Evolutionary conservation across 2,797 vertebrate genomes (phyloP), one percentile per base, ranked within the genome.

Genomic region (Erpetoichthys calabaricus): DNA sequence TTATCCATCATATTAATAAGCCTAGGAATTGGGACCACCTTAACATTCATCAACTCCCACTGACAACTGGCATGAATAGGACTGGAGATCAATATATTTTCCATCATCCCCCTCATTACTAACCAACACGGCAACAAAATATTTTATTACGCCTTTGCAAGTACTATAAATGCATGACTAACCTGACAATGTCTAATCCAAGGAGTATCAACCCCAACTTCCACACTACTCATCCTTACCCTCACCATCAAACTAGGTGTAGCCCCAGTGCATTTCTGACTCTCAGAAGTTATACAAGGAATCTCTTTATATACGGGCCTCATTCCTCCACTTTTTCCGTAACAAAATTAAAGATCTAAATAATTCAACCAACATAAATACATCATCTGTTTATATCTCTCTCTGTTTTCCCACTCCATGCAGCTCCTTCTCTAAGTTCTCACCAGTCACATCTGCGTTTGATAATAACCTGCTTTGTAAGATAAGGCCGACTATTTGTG

Each of bases 1-100:
- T 0, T 47, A 0, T 0, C 41, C 0, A 0, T 53, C 0, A 0
- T 71, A 0, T 0, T 4, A 0, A 0, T 5, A 0, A 59, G 49
- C 0, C 0, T 80, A 0, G 2, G 60, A 0, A 0, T 67, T 0
- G 73, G 73, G 0, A 76, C 73, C 0, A 55, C 64, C 0, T 1
- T 76, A 0, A 72, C 70, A 0, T 10, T 69, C 0, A 2, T 62
- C 0, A 56, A 58, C 0, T 61, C 61, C 0, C 71, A 80, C 0
- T 83, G 77, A 44, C 0, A 72, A 0, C 1, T 62, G 0, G 75
- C 68, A 0, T 80, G 75, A 44, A 7, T 67, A 0, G 75, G 77
- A 0, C 2, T 80, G 0, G 76, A 83, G 61, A 69, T 82, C 0
- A 83, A 73, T 0, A 74, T 74, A 0, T 0, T 78, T 0, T 69